Conservation (phyloP, 1,140 invertebrate species). For the Drosophila malerkotliana region DNA sequence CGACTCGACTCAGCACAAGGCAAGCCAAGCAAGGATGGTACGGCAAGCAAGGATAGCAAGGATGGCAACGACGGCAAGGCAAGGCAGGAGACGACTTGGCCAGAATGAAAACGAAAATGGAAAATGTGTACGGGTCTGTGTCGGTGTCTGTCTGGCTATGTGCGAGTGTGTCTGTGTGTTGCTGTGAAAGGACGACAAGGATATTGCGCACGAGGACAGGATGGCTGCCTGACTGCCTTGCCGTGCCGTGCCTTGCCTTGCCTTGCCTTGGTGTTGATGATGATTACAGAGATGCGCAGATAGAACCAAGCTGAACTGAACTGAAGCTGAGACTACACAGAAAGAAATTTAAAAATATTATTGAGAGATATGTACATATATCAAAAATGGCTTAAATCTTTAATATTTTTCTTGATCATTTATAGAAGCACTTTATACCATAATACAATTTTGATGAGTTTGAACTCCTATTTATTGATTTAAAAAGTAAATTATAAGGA, state of each 20-base stretch:
- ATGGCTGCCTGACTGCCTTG: conserved; percentile 69
- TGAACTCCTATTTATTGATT: no score
- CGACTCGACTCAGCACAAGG: conserved; percentile 58
- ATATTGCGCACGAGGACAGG: conserved; percentile 80
- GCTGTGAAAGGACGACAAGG: conserved; percentile 73
- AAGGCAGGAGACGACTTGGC: conserved; percentile 52
- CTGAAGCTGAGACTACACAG: conserved; percentile 36
- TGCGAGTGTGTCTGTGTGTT: conserved; percentile 14
- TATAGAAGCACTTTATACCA: no score
- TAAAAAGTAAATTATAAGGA: no score
- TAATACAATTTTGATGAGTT: no score
- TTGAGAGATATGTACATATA: no score
- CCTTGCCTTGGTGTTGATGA: conserved; percentile 77
- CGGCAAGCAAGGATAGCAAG: conserved; percentile 30
- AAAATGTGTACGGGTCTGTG: conserved; percentile 61
- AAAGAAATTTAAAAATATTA: background rate
- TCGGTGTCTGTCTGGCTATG: conserved; percentile 43
- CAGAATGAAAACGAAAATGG: conserved; percentile 81
- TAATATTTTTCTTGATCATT: no score
- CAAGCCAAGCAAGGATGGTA: conserved; percentile 15
- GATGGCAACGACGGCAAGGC: conserved; percentile 33
- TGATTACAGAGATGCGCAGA: conserved; percentile 80
- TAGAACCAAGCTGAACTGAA: conserved; percentile 62
- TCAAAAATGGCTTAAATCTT: no score
- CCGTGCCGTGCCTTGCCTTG: conserved; percentile 42